phyloP scores from a whole-genome alignment of 2,113 vertebrate species.

The Lophotis ruficrista region DNA sequence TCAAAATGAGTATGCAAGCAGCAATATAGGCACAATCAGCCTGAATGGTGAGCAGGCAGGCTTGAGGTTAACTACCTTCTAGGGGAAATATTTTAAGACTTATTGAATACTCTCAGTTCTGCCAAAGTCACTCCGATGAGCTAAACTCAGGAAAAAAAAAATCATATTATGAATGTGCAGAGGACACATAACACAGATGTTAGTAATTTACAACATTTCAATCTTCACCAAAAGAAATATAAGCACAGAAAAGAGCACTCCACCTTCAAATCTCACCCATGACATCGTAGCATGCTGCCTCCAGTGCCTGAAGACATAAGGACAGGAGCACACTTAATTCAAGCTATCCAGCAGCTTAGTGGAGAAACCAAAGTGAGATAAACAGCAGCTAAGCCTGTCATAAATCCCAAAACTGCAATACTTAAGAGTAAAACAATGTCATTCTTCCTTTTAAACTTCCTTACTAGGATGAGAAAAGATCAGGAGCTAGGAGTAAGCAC shows the following conservation, averaged over 20 bases:
- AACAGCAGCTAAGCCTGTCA: neutral
- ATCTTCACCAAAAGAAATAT: neutral
- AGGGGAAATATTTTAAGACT: neutral
- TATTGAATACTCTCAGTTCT: conserved; percentile 4
- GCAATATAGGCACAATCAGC: neutral
- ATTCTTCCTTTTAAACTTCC: neutral
- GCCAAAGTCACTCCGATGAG: neutral
- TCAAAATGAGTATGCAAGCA: neutral
- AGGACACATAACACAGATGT: neutral
- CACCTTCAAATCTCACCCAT: neutral
- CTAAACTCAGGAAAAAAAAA: neutral
- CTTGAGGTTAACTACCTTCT: conserved; percentile 15
- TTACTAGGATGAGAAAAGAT: neutral
- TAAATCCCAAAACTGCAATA: neutral
- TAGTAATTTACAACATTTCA: conserved; percentile 16
- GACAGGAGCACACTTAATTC: neutral
- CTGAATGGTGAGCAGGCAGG: neutral
- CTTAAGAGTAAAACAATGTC: neutral
- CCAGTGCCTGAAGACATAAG: neutral
- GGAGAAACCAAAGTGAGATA: neutral
- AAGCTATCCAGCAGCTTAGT: neutral
- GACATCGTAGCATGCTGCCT: neutral
- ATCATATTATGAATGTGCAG: neutral
- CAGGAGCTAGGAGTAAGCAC: neutral
- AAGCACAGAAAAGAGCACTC: neutral